Conservation (phyloP, 2,113 vertebrate species). For the Clarias gariepinus region DNA sequence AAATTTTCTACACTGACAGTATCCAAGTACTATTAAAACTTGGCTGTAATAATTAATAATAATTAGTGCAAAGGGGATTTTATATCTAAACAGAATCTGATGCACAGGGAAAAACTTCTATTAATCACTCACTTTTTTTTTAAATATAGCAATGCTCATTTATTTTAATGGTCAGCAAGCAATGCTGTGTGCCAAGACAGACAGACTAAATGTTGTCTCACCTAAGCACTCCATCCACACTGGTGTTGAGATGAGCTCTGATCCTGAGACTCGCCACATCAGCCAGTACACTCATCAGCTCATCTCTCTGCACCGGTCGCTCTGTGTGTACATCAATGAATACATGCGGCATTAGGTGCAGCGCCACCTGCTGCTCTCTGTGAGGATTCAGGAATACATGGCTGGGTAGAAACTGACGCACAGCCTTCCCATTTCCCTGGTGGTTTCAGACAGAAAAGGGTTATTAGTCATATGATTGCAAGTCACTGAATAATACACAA, state of each 20-base stretch:
- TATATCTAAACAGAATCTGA: background rate
- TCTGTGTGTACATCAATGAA: slow-evolving; percentile 75
- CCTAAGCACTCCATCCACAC: slow-evolving; percentile 76
- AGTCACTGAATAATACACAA: background rate
- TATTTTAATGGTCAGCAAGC: background rate
- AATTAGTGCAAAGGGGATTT: too few species aligned
- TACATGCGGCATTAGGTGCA: slow-evolving; percentile 70
- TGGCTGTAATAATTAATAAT: too few species aligned
- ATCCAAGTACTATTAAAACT: too few species aligned
- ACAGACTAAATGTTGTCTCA: slow-evolving; percentile 53
- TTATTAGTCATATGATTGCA: too few species aligned
- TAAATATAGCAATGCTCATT: background rate
- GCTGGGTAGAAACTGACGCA: slow-evolving; percentile 72
- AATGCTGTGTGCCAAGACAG: background rate
- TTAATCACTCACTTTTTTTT: background rate
- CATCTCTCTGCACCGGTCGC: slow-evolving; percentile 74
- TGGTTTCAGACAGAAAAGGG: slow-evolving; percentile 13
- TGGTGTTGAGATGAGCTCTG: slow-evolving; percentile 78
- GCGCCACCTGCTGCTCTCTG: slow-evolving; percentile 70
- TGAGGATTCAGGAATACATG: slow-evolving; percentile 75
- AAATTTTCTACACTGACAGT: too few species aligned
- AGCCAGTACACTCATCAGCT: slow-evolving; percentile 81
- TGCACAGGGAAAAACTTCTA: background rate
- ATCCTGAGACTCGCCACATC: slow-evolving; percentile 80
- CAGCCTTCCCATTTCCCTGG: slow-evolving; percentile 80